Conservation (phyloP, 2,888 invertebrate species). For the Mesorhabditis belari region DNA sequence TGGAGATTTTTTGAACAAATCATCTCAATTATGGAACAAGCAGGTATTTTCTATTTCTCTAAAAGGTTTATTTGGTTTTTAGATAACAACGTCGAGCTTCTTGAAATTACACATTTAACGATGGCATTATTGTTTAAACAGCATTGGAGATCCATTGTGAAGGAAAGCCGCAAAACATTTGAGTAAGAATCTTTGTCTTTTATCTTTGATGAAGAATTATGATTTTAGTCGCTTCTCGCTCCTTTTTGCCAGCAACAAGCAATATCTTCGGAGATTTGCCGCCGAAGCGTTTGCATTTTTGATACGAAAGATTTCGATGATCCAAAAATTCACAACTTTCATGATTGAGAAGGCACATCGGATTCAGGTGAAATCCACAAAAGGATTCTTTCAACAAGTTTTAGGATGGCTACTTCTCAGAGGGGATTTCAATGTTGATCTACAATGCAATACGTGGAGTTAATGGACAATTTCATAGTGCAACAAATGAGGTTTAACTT, state of each 20-base stretch:
- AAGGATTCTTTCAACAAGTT: neutral
- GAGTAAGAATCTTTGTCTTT: slow-evolving; percentile 15
- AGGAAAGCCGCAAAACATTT: slow-evolving; percentile 63
- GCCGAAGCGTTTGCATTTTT: slow-evolving; percentile 93
- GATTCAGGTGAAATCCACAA: slow-evolving; percentile 2
- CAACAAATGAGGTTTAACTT: slow-evolving; percentile 65
- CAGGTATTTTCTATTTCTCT: neutral
- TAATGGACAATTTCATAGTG: slow-evolving; percentile 76
- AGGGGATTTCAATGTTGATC: slow-evolving; percentile 77
- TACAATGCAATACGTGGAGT: slow-evolving; percentile 82
- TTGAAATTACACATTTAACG: slow-evolving; percentile 76
- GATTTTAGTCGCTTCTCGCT: slow-evolving; percentile 55
- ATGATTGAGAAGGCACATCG: slow-evolving; percentile 25
- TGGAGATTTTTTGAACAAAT: slow-evolving; percentile 30
- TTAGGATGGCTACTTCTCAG: slow-evolving; percentile 24
- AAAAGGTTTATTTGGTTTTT: slow-evolving; percentile 8
- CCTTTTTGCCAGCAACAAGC: slow-evolving; percentile 70
- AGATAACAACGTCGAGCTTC: slow-evolving; percentile 21
- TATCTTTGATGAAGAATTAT: neutral
- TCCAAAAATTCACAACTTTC: slow-evolving; percentile 20
- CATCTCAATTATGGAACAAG: slow-evolving; percentile 2
- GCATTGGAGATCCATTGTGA: slow-evolving; percentile 76
- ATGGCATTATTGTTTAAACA: slow-evolving; percentile 83
- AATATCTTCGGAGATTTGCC: slow-evolving; percentile 83
- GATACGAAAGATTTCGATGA: slow-evolving; percentile 62